Base-by-base conservation (phyloP, 1,140 invertebrate genomes). In the Meloidogyne exigua region DNA sequence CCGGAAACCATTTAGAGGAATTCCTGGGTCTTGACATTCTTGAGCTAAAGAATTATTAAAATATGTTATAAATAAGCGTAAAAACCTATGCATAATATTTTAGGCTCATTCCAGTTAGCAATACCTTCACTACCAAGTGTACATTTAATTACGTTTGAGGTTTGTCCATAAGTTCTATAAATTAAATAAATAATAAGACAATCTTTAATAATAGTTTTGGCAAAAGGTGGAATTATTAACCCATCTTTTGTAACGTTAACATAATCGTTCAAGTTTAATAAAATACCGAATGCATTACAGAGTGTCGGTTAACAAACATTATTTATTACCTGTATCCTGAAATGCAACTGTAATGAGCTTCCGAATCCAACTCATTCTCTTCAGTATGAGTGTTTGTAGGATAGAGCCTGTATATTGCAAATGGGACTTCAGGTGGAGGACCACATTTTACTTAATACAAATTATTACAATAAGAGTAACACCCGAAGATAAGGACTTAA, bases 21-120 rank as follows among this genome's bases (percentile, higher is more conserved):
- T 92, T 0, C 92, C 92, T 0, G 95, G 95, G 75, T 92, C 90
- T 0, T 92, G 93, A 86, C 95, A 97, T 36, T 92, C 92, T 68
- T 92, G 90, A 25, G 93, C 93, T 94, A 85, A 23, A 80, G 3
- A 39, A 80, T 28, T 10, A 67, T 21, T 11, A 66, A 26, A 66
- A 66, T 66, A 26, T 21, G 9, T 28, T 21, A 9, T 21, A 15
- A 67, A 67, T 63, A 25, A 63, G 79, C 91, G n/a, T 32, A 32
- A 91, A 92, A 89, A 92, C 95, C 93, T 90, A 95, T 92, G 84
- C 96, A 98, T 49, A 92, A 92, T 72, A 98, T 93, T 83, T 96
- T 94, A 0, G 95, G 95, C 18, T 95, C 95, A 84, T 93, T 95
- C 93, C 93, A 94, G 76, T 92, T 92, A 4, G 93, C 93, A 1